A percentile compares a stretch with the other conserved stretches of the same genome.
These are phyloP conservation scores for Acridotheres tristis DNA, from an alignment of 2,797 vertebrate species.

Conservation along the genomic window DNA sequence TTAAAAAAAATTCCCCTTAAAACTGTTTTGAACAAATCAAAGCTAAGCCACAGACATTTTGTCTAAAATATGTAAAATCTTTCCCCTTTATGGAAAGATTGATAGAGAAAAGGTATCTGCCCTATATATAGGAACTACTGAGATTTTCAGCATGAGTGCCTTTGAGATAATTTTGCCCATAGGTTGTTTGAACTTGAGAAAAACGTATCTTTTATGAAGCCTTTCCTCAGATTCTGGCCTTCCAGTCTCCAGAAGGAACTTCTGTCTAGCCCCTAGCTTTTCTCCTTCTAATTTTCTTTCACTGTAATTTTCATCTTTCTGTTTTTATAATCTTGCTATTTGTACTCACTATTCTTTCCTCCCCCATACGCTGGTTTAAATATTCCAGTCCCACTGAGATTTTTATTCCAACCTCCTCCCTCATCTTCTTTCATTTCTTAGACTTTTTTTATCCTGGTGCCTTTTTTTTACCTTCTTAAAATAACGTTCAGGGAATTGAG, in stretches of 20 bases:
- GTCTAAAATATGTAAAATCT: neutral
- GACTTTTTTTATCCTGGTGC: neutral
- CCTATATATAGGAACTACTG: neutral
- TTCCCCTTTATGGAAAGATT: neutral
- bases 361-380: neutral
- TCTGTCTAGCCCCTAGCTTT: neutral
- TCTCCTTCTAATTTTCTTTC: neutral
- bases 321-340: conserved; percentile 36
- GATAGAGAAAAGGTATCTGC: neutral
- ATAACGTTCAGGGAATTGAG: neutral
- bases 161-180: neutral
- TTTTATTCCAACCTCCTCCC: conserved; percentile 23
- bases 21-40: neutral
- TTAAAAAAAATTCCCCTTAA: neutral
- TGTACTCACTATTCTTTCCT: conserved; percentile 35
- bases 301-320: conserved; percentile 11
- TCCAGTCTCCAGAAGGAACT: neutral
- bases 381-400: conserved; percentile 37
- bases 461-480: neutral
- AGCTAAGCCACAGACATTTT: neutral
- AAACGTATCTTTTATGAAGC: neutral
- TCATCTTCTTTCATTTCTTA: neutral
- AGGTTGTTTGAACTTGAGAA: neutral
- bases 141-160: neutral
- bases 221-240: neutral